Conservation (phyloP, 2,888 invertebrate genomes). For the Leucoptera coffeella region DNA sequence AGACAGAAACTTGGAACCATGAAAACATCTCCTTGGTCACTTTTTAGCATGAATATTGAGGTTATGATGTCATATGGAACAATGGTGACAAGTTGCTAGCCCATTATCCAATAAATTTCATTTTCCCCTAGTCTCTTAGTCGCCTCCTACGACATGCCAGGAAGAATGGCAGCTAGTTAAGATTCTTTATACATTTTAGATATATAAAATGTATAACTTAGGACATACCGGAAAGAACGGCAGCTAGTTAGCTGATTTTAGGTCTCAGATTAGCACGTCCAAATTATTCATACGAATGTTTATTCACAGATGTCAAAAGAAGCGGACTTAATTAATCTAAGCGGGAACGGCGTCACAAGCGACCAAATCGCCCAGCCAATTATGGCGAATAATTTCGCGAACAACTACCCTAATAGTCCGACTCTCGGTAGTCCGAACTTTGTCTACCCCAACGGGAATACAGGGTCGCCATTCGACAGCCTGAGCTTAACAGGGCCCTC, state of each 20-base stretch:
- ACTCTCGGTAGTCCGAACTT: constrained; percentile 45
- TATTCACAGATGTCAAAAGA: neutral
- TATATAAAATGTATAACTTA: too few relatives aligned
- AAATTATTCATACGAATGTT: neutral
- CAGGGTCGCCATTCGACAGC: constrained; percentile 34
- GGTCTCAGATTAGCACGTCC: too few relatives aligned
- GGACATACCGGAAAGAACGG: too few relatives aligned
- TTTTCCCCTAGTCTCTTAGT: neutral
- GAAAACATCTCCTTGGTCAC: too few relatives aligned
- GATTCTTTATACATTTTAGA: too few relatives aligned
- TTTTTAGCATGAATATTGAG: too few relatives aligned
- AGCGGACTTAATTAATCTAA: too few relatives aligned
- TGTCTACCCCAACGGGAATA: constrained; percentile 40
- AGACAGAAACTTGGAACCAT: too few relatives aligned
- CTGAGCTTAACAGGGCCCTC: constrained; percentile 33
- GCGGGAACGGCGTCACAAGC: too few relatives aligned
- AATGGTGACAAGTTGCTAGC: neutral
- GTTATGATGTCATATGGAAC: too few relatives aligned
- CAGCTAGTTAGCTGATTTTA: too few relatives aligned
- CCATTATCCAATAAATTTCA: neutral
- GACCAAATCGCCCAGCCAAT: constrained; percentile 19
- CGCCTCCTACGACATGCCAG: neutral
- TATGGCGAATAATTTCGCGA: constrained; percentile 27
- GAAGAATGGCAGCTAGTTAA: too few relatives aligned
- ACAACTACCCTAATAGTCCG: constrained; percentile 36